Percentiles rank a stretch among this genome's conserved stretches.
These are phyloP conservation scores for Phyllotreta striolata DNA, from an alignment of 2,888 invertebrate genomes.

Conservation along the genomic window DNA sequence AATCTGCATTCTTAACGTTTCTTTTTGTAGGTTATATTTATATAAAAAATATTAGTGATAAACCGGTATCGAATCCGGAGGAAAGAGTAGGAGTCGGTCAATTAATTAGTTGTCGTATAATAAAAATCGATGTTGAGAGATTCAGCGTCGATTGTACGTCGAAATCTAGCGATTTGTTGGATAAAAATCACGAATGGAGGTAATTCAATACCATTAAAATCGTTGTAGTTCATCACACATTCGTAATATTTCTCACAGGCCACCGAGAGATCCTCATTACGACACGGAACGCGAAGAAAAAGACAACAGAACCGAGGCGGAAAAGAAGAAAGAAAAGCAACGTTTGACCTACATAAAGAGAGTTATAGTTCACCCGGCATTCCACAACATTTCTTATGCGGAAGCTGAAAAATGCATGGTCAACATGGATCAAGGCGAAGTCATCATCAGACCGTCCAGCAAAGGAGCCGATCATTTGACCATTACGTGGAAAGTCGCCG, in stretches of 20 bases:
- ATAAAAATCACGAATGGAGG: constrained; percentile 92
- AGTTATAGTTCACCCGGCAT: constrained; percentile 96
- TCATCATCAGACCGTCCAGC: constrained; percentile 94
- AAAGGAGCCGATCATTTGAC: constrained; percentile 94
- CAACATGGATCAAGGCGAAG: constrained; percentile 95
- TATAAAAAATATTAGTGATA: constrained; percentile 92
- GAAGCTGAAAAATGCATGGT: constrained; percentile 93
- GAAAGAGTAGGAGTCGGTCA: constrained; percentile 88
- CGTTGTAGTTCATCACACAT: neutral
- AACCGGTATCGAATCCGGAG: constrained; percentile 90
- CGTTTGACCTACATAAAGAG: constrained; percentile 90
- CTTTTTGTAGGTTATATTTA: constrained; percentile 87
- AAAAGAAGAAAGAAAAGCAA: constrained; percentile 83
- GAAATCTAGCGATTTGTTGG: constrained; percentile 89
- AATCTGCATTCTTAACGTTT: neutral
- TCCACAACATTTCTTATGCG: constrained; percentile 93
- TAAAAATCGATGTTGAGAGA: constrained; percentile 95
- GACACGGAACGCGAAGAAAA: constrained; percentile 85
- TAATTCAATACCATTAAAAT: constrained; percentile 49
- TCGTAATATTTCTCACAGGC: constrained; percentile 63
- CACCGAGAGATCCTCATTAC: constrained; percentile 88
- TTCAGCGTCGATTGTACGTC: constrained; percentile 94
- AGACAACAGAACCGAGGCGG: constrained; percentile 80
- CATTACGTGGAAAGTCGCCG: constrained; percentile 98
- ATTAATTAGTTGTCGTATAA: constrained; percentile 86